phyloP scores from a whole-genome alignment of 2,888 invertebrate genomes.

The Heliconius hortense region DNA sequence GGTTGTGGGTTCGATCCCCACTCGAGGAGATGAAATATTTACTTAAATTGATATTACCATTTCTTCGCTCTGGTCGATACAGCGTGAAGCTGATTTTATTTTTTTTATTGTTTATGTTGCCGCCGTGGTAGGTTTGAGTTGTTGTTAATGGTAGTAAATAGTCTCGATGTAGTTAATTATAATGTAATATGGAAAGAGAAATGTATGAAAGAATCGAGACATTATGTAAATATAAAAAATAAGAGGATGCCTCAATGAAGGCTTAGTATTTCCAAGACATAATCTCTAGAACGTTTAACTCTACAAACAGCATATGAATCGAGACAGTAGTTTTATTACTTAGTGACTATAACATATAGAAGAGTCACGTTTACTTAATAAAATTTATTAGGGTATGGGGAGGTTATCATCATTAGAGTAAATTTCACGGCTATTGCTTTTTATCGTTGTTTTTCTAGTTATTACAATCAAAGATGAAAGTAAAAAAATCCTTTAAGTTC shows the following conservation, averaged over 20 bases:
- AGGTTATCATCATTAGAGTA: slow-evolving; percentile 25
- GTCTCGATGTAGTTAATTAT: no score
- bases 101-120: slow-evolving; percentile 3
- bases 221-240: not conserved
- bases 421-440: slow-evolving; percentile 13
- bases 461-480: slow-evolving; percentile 27
- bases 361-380: slow-evolving; percentile 15
- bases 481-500: slow-evolving; percentile 53
- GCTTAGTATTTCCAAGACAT: not conserved
- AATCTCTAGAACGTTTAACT: not conserved
- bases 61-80: no score
- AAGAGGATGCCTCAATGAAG: not conserved
- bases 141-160: no score
- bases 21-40: no score
- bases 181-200: no score
- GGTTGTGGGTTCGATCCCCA: no score
- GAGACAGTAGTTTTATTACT: not conserved
- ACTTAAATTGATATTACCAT: no score
- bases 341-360: slow-evolving; percentile 3
- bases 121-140: not conserved
- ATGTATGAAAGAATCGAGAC: no score
- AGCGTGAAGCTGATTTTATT: no score
- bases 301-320: not conserved
- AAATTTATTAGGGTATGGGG: slow-evolving; percentile 1
- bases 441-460: slow-evolving; percentile 20